These are phyloP conservation scores for Dallia pectoralis DNA, from an alignment of 2,797 vertebrate genomes.

Conservation along the genomic window DNA sequence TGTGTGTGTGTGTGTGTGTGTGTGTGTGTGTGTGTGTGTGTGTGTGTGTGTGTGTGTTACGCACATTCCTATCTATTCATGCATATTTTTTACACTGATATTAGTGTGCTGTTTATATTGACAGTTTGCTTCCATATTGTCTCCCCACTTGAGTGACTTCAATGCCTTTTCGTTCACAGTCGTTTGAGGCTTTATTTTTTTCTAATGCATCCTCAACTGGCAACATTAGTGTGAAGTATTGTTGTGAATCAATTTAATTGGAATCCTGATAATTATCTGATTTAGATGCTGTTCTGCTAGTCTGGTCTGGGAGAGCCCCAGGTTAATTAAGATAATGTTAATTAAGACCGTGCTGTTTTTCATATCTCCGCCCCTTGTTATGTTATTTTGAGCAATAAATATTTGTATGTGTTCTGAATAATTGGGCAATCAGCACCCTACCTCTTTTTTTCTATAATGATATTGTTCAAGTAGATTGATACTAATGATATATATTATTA, in stretches of 20 bases:
- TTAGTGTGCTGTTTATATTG: background rate
- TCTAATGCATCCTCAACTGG: background rate
- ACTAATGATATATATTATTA: conserved; percentile 30
- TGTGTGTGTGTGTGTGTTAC: background rate
- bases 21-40: no score
- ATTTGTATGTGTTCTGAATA: conserved; percentile 16
- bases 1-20: no score
- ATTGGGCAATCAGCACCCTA: conserved; percentile 49
- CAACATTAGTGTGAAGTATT: background rate
- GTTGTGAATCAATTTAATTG: background rate
- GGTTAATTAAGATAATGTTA: conserved; percentile 9
- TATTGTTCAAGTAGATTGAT: conserved; percentile 31
- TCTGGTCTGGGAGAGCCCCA: background rate
- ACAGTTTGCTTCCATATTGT: background rate
- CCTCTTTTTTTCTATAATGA: conserved; percentile 43
- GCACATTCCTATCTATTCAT: background rate
- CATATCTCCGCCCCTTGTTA: conserved; percentile 23
- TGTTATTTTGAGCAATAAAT: conserved; percentile 12
- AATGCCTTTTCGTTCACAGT: conserved; percentile 2
- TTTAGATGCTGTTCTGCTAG: background rate
- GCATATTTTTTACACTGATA: background rate
- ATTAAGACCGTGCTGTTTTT: conserved; percentile 16
- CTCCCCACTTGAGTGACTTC: background rate
- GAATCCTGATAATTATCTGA: background rate
- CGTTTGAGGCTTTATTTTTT: background rate